These are phyloP conservation scores for Hemibagrus wyckioides DNA, from an alignment of 2,113 vertebrate genomes.

Conservation along the genomic window DNA sequence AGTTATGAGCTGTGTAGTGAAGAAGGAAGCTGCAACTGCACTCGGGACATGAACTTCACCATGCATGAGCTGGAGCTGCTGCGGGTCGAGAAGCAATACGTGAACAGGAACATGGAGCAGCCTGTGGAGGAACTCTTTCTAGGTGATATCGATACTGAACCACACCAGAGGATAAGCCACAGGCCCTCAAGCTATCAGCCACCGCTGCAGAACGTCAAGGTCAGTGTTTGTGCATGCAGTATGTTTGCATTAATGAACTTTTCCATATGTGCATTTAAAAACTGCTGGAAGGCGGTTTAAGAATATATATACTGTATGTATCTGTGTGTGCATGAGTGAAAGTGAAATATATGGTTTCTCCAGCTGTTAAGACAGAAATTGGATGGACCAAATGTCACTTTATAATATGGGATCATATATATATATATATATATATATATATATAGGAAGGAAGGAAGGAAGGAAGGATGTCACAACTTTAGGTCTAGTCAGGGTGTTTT, in stretches of 20 bases:
- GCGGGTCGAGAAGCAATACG: conserved; percentile 90
- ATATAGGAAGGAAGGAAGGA: background rate
- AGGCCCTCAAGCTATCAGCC: conserved; percentile 92
- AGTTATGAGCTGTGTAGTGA: conserved; percentile 85
- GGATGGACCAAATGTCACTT: background rate
- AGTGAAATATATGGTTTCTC: background rate
- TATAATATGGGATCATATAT: background rate
- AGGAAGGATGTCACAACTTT: background rate
- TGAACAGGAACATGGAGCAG: conserved; percentile 87
- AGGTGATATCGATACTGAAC: conserved; percentile 90
- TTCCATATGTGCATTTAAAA: conserved; percentile 26
- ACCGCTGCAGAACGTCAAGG: conserved; percentile 91
- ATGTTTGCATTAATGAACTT: background rate
- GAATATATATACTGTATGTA: background rate
- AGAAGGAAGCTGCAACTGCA: conserved; percentile 82
- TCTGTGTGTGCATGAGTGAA: no score
- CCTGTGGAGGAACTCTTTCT: conserved; percentile 94
- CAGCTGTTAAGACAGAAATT: background rate
- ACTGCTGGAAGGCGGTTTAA: background rate
- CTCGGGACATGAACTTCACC: conserved; percentile 86
- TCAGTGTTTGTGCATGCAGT: conserved; percentile 62
- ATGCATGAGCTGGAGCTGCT: conserved; percentile 97
- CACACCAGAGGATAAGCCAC: conserved; percentile 87
- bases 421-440: background rate
- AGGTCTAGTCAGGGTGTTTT: background rate